Conservation (phyloP, 1,140 invertebrate species). For the Plutomurus gul region DNA sequence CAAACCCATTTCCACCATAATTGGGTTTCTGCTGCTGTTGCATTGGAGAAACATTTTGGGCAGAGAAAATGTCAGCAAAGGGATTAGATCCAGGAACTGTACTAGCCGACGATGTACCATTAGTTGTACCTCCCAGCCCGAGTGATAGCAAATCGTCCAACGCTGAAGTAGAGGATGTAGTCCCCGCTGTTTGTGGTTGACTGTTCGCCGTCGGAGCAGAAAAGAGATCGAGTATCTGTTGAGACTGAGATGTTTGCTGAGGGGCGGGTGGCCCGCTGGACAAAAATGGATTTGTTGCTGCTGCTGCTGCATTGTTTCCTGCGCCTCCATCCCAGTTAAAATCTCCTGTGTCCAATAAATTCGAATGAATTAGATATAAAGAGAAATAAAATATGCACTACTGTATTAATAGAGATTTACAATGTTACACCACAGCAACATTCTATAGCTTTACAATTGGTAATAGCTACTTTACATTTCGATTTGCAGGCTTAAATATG, state of each 20-base stretch:
- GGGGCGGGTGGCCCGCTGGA: conserved; percentile 44
- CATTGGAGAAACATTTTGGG: conserved; percentile 57
- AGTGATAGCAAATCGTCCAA: conserved; percentile 51
- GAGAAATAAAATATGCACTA: too few species aligned
- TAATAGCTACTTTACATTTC: too few species aligned
- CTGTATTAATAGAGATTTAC: too few species aligned
- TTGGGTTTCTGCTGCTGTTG: conserved; percentile 43
- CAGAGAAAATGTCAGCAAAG: conserved; percentile 81
- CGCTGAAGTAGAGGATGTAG: conserved; percentile 49
- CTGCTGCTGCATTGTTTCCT: conserved; percentile 63
- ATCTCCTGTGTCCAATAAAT: conserved; percentile 30
- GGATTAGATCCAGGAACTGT: conserved; percentile 67
- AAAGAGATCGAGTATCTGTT: conserved; percentile 80
- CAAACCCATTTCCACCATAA: conserved; percentile 49
- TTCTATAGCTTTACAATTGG: too few species aligned
- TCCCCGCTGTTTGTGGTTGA: conserved; percentile 33
- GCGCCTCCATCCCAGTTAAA: conserved; percentile 68
- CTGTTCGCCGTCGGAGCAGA: conserved; percentile 57
- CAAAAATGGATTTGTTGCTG: conserved; percentile 54
- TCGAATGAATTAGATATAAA: too few species aligned
- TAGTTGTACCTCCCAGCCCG: background rate
- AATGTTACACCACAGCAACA: too few species aligned
- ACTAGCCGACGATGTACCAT: conserved; percentile 25
- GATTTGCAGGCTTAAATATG: too few species aligned
- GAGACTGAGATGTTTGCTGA: conserved; percentile 58